Base-by-base conservation (phyloP, 2,888 invertebrate species). In the Pedicia rivosa region DNA sequence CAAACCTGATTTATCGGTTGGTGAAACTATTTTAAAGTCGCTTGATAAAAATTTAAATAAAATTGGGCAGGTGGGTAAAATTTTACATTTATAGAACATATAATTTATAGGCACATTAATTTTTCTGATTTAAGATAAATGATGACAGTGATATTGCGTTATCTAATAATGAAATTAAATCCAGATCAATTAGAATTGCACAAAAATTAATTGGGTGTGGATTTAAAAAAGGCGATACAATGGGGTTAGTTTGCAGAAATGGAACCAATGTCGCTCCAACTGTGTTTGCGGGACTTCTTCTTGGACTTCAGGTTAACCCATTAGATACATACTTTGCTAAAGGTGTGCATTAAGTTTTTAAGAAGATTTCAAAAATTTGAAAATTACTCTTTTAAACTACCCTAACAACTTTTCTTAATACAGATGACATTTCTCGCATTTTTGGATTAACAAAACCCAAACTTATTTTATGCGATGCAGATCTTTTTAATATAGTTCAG, bases 291-390 rank as follows among this genome's bases (percentile, higher is more conserved):
- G 29, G 30, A 15, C 17, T 37, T 17, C 3, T 25, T 10, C 9
- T 31, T 7, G 37, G 31, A n/a, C 3, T 24, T 24, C 31, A 29
- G 4, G 16, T 37, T 10, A 30, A 37, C 24, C 37, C 37, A 7
- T 14, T 36, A 28, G 35, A n/a, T 12, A 5, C 13, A 24, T n/a
- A 10, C 9, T 24, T 35, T 5, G 20, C 24, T 5, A 13, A 29
- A n/a, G 12, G 30, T 30, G 7, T 17, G 30, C 19, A 4, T 15
- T 4, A 5, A 7, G n/a, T 26, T 12, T 26, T 26, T 10, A 6
- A 12, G 13, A 26, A 10, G 6, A 13, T 26, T 26, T 26, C 6
- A 5, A 26, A 15, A 8, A 29, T 15, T 16, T 29, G 1, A 16
- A 14, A 13, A 28, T 16, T 29, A 27, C 12, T 8, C 7, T n/a